These are phyloP conservation scores for Drosophila quinaria DNA, from an alignment of 2,888 invertebrate genomes.

Conservation along the genomic window DNA sequence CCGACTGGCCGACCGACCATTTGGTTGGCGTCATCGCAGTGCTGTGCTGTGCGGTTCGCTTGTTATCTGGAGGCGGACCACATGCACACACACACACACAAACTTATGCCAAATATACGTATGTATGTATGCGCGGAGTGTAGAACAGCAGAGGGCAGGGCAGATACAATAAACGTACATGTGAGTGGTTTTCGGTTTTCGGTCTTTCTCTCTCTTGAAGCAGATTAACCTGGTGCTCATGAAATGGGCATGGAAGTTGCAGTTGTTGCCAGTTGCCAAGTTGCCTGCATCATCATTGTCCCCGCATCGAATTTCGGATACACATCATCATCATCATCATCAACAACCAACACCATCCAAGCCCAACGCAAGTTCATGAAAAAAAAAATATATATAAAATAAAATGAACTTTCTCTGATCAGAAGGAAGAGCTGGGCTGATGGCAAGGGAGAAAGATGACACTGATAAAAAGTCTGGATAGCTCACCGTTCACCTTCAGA, in stretches of 20 bases:
- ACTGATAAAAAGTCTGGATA: slow-evolving; percentile 29
- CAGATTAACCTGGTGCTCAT: slow-evolving; percentile 58
- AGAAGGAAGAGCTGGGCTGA: slow-evolving; percentile 15
- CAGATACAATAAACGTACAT: slow-evolving; percentile 18
- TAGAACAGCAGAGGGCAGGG: slow-evolving; percentile 49
- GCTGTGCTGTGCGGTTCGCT: slow-evolving; percentile 69
- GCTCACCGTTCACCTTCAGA: background rate
- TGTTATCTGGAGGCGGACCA: slow-evolving; percentile 81
- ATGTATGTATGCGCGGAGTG: slow-evolving; percentile 20
- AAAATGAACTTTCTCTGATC: slow-evolving; percentile 60
- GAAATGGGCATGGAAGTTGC: slow-evolving; percentile 40
- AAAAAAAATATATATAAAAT: slow-evolving; percentile 12
- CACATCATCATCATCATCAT: slow-evolving; percentile 38
- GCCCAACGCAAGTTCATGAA: slow-evolving; percentile 32
- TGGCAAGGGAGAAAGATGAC: slow-evolving; percentile 20
- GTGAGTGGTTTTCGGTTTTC: slow-evolving; percentile 55
- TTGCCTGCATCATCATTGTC: slow-evolving; percentile 43
- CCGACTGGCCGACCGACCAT: slow-evolving; percentile 37
- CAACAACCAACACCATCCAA: slow-evolving; percentile 6
- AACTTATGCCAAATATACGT: background rate
- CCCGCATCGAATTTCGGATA: slow-evolving; percentile 75
- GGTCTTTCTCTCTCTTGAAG: slow-evolving; percentile 35
- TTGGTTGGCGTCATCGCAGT: slow-evolving; percentile 78
- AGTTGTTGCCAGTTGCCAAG: slow-evolving; percentile 40
- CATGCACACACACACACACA: slow-evolving; percentile 55